Evolutionary conservation across 2,113 vertebrate species (phyloP).

Genomic region (Pangasianodon hypophthalmus): DNA sequence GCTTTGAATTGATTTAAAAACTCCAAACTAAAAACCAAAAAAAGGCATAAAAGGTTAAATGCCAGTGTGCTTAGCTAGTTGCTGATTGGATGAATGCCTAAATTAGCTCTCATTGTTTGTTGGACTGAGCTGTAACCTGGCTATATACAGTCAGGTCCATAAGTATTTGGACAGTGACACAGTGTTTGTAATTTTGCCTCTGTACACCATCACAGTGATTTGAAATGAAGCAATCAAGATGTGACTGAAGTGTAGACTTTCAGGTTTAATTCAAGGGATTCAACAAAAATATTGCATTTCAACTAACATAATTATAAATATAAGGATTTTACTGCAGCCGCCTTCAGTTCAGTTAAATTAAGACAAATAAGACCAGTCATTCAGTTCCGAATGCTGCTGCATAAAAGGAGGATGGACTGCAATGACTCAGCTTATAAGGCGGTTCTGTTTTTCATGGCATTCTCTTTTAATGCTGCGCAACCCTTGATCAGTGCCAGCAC

Average conservation of each 20-base stretch:
- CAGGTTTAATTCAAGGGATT: too few species aligned
- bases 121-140: conserved; percentile 32
- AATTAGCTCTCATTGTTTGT: conserved; percentile 34
- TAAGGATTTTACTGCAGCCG: too few species aligned
- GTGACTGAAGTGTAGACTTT: too few species aligned
- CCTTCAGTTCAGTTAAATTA: not conserved
- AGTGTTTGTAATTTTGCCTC: too few species aligned
- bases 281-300: too few species aligned
- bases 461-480: not conserved
- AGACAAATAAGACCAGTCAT: not conserved
- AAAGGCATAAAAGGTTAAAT: not conserved
- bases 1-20: not conserved
- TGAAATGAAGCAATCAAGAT: too few species aligned
- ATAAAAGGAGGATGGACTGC: not conserved
- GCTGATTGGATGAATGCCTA: not conserved
- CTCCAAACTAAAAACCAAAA: not conserved
- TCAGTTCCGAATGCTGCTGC: not conserved
- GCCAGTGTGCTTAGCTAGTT: conserved; percentile 2
- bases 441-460: not conserved
- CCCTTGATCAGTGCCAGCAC: not conserved
- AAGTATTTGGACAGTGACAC: too few species aligned
- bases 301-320: too few species aligned
- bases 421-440: not conserved
- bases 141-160: not conserved
- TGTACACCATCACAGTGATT: too few species aligned